phyloP scores from a whole-genome alignment of 2,113 vertebrate genomes.

The Globicephala melas region DNA sequence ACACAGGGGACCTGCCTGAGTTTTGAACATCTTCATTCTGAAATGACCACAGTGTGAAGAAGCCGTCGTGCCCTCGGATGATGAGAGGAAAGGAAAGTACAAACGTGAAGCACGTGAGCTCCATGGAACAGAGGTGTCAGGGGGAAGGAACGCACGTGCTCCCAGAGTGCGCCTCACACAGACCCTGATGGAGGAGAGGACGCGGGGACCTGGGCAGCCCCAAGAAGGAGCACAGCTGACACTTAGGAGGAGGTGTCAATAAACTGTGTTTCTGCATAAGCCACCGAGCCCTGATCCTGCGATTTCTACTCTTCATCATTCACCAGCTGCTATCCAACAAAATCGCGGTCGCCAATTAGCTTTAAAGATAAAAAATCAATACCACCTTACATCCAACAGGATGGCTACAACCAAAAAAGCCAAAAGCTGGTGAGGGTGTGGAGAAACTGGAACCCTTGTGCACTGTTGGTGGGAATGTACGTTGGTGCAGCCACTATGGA shows the following conservation, averaged over 20 bases:
- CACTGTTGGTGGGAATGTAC: not conserved
- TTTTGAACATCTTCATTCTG: not conserved
- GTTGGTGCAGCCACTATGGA: not conserved
- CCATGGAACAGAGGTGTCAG: not conserved
- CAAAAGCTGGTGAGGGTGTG: not conserved
- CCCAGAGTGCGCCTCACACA: not conserved
- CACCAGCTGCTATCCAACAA: not conserved
- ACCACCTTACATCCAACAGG: not conserved
- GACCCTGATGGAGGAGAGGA: not conserved
- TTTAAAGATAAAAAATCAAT: not conserved
- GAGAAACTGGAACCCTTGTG: not conserved
- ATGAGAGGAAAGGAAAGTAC: not conserved
- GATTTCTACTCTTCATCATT: not conserved
- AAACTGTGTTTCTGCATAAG: not conserved
- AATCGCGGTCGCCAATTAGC: not conserved
- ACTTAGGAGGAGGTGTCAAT: not conserved
- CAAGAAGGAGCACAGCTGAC: not conserved
- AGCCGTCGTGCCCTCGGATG: fast-evolving
- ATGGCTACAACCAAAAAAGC: not conserved
- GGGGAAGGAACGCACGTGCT: too few relatives aligned
- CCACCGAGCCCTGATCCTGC: not conserved
- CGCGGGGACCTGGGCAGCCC: fast-evolving
- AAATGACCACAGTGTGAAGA: not conserved
- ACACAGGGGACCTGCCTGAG: not conserved
- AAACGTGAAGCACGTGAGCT: fast-evolving